phyloP scores from a whole-genome alignment of 2,888 invertebrate genomes.

The Lissocephala sabroskyi region DNA sequence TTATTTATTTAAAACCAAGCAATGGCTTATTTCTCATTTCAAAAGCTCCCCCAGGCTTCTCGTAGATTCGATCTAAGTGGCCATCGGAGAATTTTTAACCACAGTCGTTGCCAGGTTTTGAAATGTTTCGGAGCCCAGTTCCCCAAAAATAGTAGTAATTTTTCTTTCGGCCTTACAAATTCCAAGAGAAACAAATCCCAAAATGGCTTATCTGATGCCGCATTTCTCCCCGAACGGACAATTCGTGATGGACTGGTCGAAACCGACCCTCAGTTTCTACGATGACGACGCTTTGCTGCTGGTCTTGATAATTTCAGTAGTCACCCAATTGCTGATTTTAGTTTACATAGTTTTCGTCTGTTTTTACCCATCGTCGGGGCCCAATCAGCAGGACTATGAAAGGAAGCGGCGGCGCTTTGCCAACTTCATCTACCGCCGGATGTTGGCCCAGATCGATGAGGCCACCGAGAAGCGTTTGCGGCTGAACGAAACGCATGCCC shows the following conservation, averaged over 20 bases:
- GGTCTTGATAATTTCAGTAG: conserved; percentile 16
- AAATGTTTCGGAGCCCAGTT: too few relatives aligned
- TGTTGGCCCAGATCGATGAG: conserved; percentile 29
- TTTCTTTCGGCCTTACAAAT: too few relatives aligned
- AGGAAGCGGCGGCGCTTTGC: conserved; percentile 21
- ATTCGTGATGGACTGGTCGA: conserved; percentile 6
- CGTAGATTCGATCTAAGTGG: too few relatives aligned
- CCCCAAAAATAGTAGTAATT: too few relatives aligned
- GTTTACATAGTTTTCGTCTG: conserved; percentile 17
- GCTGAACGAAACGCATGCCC: neutral
- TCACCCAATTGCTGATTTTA: conserved; percentile 25
- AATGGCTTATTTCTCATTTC: too few relatives aligned
- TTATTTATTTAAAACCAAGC: too few relatives aligned
- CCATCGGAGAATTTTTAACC: too few relatives aligned
- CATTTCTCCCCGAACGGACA: neutral
- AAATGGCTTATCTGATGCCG: conserved; percentile 4
- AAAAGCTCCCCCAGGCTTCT: too few relatives aligned
- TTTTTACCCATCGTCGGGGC: conserved; percentile 13
- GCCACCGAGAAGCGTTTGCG: too few relatives aligned
- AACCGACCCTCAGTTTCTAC: conserved; percentile 8
- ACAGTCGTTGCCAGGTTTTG: too few relatives aligned
- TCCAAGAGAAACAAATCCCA: conserved; percentile 9
- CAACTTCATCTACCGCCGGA: conserved; percentile 34
- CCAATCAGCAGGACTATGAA: conserved; percentile 18
- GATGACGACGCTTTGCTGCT: conserved; percentile 22